phyloP scores from a whole-genome alignment of 2,888 invertebrate genomes.

The Tipula unca region DNA sequence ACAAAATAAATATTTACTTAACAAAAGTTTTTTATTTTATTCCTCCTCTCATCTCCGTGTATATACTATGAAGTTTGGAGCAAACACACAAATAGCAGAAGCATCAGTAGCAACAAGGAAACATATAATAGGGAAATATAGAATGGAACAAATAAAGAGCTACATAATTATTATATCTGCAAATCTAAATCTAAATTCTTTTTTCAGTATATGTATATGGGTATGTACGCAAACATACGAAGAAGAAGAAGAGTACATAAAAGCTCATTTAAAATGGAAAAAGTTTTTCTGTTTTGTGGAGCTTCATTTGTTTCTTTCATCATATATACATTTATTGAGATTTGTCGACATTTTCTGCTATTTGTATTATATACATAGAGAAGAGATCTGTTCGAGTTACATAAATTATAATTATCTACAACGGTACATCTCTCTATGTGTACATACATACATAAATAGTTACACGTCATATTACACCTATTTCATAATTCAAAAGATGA shows the following conservation, averaged over 20 bases:
- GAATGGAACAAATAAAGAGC: not conserved
- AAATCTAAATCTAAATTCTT: not conserved
- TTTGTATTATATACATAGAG: too few relatives aligned
- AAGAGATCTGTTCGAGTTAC: not conserved
- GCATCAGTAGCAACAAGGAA: not conserved
- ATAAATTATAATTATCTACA: not conserved
- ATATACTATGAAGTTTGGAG: not conserved
- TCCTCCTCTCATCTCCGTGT: not conserved
- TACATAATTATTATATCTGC: not conserved
- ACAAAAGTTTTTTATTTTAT: not conserved
- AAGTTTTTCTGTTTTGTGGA: not conserved
- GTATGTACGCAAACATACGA: not conserved
- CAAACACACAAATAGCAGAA: not conserved
- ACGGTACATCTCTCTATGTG: not conserved
- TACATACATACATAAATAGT: not conserved
- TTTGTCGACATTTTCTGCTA: not conserved
- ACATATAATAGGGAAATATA: not conserved
- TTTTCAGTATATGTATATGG: not conserved
- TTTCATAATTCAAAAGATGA: not conserved
- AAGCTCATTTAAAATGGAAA: slow-evolving; percentile 14
- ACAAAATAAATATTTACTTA: not conserved
- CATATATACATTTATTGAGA: not conserved
- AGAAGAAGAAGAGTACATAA: not conserved
- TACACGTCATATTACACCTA: not conserved
- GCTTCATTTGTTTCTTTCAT: slow-evolving; percentile 14